Base-by-base conservation (phyloP, 2,888 invertebrate genomes). In the Trichopoda pennipes region DNA sequence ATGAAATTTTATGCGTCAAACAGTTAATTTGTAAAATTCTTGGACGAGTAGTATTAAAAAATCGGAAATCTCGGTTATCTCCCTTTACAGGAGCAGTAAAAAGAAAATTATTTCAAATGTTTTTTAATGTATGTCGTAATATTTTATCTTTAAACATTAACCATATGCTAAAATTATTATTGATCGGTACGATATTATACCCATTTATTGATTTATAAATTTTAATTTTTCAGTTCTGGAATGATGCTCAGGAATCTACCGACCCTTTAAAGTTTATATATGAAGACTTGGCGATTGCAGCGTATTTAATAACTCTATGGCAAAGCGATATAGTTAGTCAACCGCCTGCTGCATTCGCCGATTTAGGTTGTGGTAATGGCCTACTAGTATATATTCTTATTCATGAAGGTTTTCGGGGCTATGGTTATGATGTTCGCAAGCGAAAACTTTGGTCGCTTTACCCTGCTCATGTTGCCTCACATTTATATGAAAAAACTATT, bases 321-420 rank as follows among this genome's bases (percentile, higher is more conserved):
- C 93, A 94, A 85, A 89, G 92, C 60, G 93, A 94, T 85, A 90
- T 92, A 74, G 86, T 88, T 8, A 91, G 91, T 55, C 81, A 90
- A 6, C 58, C 81, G 38, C 89, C 89, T 3, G 94, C 93, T 87
- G 93, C 93, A 3, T 99, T 99, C 93, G 94, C 98, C 0, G 99
- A 99, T 91, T 92, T 99, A 70, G 99, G 99, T 0, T 99, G 99
- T 93, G 99, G 99, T 0, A 99, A 99, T 93, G 99, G 99, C 16
- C 92, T 99, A 32, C 92, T 99, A 10, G 98, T 98, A 2, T 94
- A 96, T 90, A 94, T 99, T 85, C 92, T 99, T 16, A 93, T 93
- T 58, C 93, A 93, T 86, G 98, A 98, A 92, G 98, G 98, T n/a
- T 94, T 94, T 91, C 88, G 91, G 10, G 98, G 98, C 16, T 91